Conservation (phyloP, 1,140 invertebrate species). For the Danaus melanippus region DNA sequence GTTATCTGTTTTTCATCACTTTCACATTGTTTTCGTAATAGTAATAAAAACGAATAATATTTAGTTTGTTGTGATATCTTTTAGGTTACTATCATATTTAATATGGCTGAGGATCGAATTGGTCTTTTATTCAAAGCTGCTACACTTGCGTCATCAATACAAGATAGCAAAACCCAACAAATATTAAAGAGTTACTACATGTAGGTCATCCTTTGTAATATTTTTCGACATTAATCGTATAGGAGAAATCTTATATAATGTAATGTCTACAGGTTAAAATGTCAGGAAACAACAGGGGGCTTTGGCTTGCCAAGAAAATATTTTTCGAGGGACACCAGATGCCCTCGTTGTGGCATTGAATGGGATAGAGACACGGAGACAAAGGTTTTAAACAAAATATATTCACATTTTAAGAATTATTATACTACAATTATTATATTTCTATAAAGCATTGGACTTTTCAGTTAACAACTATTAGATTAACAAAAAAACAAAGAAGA, state of each 20-base stretch:
- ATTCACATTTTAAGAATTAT: constrained; percentile 11
- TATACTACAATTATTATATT: constrained; percentile 5
- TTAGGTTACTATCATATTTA: too few relatives aligned
- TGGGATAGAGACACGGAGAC: constrained; percentile 33
- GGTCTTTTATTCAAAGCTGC: constrained; percentile 46
- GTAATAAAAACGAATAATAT: too few relatives aligned
- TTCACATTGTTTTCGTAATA: too few relatives aligned
- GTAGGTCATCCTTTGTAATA: constrained; percentile 30
- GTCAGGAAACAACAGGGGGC: constrained; percentile 36
- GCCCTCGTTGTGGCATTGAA: constrained; percentile 47
- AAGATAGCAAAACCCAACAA: constrained; percentile 23
- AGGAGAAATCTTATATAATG: constrained; percentile 2
- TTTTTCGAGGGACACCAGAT: constrained; percentile 43
- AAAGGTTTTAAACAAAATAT: constrained; percentile 25
- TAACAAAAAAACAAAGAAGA: constrained; percentile 45
- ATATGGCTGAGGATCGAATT: constrained; percentile 42
- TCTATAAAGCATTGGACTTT: constrained; percentile 4
- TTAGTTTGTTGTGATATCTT: too few relatives aligned
- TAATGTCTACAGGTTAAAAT: constrained; percentile 37
- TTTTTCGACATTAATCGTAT: constrained; percentile 2
- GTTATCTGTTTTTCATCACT: too few relatives aligned
- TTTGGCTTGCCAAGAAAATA: constrained; percentile 39
- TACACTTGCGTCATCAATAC: constrained; percentile 18
- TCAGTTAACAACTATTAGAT: constrained; percentile 36
- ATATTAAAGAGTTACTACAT: constrained; percentile 53